These are phyloP conservation scores for Calameuta filiformis DNA, from an alignment of 2,888 invertebrate genomes.

Conservation along the genomic window DNA sequence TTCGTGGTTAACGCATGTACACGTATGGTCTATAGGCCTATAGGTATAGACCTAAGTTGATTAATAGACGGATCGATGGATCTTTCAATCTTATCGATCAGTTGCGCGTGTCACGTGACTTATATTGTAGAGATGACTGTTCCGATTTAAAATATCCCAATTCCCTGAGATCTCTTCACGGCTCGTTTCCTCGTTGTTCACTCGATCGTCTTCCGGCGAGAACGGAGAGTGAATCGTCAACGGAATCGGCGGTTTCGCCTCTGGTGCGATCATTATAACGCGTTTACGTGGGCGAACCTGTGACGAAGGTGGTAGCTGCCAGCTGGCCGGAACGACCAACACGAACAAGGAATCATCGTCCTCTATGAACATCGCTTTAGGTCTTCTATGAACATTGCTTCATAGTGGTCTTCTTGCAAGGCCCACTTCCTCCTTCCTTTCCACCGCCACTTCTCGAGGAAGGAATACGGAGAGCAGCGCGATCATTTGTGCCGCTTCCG, in stretches of 20 bases:
- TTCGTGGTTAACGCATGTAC: neutral
- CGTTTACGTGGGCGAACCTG: slow-evolving; percentile 2
- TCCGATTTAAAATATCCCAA: neutral
- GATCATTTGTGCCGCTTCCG: slow-evolving; percentile 4
- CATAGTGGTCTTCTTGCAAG: neutral
- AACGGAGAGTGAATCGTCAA: neutral
- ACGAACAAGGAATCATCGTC: neutral
- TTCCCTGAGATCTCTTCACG: neutral
- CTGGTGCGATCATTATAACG: slow-evolving; percentile 2
- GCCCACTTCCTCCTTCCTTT: neutral
- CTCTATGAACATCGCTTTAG: neutral
- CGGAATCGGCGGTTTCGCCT: neutral
- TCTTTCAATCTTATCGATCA: neutral
- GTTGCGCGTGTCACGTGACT: neutral
- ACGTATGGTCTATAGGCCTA: neutral
- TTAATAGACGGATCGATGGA: neutral
- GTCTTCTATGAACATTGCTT: neutral
- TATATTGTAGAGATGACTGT: neutral
- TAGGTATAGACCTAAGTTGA: neutral
- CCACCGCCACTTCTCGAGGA: neutral
- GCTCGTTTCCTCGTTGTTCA: neutral
- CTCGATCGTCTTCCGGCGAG: neutral
- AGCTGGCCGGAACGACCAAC: slow-evolving; percentile 4
- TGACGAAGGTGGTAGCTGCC: neutral
- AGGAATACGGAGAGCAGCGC: neutral